Conservation (phyloP, 2,888 invertebrate genomes). For the Sarcophaga subvicina region DNA sequence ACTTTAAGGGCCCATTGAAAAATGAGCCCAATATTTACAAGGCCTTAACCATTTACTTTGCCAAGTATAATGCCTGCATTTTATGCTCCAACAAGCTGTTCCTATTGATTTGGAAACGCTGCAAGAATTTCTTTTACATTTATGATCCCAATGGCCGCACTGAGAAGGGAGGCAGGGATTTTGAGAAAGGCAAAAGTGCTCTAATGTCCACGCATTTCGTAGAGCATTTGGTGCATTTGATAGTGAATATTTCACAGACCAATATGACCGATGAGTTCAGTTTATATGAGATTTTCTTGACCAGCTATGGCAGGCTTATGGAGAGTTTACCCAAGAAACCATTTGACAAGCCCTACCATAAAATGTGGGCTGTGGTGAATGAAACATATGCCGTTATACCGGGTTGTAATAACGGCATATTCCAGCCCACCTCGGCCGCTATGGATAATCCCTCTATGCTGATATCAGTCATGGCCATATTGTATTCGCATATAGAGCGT, state of each 20-base stretch:
- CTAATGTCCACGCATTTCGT: constrained; percentile 79
- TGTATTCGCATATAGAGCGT: constrained; percentile 86
- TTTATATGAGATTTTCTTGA: constrained; percentile 77
- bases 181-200: constrained; percentile 83
- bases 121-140: constrained; percentile 83
- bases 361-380: constrained; percentile 77
- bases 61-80: constrained; percentile 75
- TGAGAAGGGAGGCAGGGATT: constrained; percentile 75
- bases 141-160: constrained; percentile 84
- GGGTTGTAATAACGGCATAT: constrained; percentile 76
- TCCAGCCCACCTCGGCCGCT: constrained; percentile 73
- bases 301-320: constrained; percentile 76
- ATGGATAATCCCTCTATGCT: constrained; percentile 84
- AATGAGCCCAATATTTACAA: constrained; percentile 78
- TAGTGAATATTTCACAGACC: constrained; percentile 75
- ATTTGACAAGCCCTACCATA: constrained; percentile 69
- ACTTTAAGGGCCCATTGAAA: constrained; percentile 74
- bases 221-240: constrained; percentile 78
- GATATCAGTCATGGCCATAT: constrained; percentile 84
- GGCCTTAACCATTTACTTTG: constrained; percentile 76
- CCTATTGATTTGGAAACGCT: constrained; percentile 82
- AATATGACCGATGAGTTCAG: constrained; percentile 73
- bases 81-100: constrained; percentile 74
- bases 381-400: constrained; percentile 77
- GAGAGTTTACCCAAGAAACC: constrained; percentile 65